These are phyloP conservation scores for Pyrocephalus nanus DNA, from an alignment of 2,797 vertebrate genomes.

Conservation along the genomic window DNA sequence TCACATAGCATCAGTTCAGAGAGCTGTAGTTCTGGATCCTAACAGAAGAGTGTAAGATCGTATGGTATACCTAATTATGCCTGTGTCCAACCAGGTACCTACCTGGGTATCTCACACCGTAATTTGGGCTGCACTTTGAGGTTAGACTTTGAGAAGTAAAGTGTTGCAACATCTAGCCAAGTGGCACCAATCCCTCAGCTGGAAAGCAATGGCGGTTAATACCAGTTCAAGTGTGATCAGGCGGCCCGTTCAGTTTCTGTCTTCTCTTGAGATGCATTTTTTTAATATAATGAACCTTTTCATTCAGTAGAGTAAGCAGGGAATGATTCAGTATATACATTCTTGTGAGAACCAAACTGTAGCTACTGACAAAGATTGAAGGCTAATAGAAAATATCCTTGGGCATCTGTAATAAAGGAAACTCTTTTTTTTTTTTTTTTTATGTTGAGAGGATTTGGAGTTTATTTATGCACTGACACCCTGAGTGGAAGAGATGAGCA, in stretches of 20 bases:
- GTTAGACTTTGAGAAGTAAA: background rate
- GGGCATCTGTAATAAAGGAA: background rate
- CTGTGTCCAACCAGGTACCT: background rate
- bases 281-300: background rate
- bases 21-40: background rate
- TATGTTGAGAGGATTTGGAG: background rate
- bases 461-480: background rate
- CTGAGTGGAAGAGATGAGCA: background rate
- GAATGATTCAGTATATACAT: background rate
- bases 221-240: background rate
- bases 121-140: background rate
- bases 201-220: background rate
- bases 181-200: background rate
- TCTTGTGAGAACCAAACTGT: background rate
- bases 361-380: background rate
- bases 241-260: background rate
- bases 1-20: background rate
- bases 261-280: background rate
- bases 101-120: background rate
- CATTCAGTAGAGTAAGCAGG: background rate
- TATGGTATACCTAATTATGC: background rate
- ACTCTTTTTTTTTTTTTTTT: background rate
- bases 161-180: background rate
- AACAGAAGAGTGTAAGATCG: background rate
- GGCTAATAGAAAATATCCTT: background rate